Conservation (phyloP, 1,140 invertebrate genomes). For the Drosophila malerkotliana region DNA sequence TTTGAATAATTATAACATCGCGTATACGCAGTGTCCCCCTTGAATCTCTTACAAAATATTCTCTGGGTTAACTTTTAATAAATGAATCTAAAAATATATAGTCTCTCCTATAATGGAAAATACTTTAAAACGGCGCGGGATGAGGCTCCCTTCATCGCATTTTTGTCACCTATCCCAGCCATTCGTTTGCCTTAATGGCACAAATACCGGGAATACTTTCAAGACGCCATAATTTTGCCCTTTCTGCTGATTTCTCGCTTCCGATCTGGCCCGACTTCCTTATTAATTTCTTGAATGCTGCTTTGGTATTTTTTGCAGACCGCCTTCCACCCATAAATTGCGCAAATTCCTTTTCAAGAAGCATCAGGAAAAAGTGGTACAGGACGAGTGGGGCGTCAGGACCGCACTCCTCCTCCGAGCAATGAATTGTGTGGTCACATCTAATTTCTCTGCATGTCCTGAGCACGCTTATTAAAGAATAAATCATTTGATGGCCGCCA, state of each 20-base stretch:
- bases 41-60: too few relatives aligned
- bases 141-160: slow-evolving; percentile 21
- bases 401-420: background rate
- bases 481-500: slow-evolving; percentile 61
- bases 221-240: slow-evolving; percentile 26
- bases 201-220: slow-evolving; percentile 68
- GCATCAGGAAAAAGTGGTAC: slow-evolving; percentile 61
- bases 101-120: background rate
- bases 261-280: slow-evolving; percentile 45
- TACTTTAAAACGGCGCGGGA: slow-evolving; percentile 5
- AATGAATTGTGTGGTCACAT: slow-evolving; percentile 38
- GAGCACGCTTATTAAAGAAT: slow-evolving; percentile 76
- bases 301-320: slow-evolving; percentile 62
- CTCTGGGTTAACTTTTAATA: too few relatives aligned
- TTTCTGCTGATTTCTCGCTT: slow-evolving; percentile 2
- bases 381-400: background rate
- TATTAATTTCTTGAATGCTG: slow-evolving; percentile 70
- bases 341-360: slow-evolving; percentile 71
- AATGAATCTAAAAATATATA: background rate
- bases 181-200: slow-evolving; percentile 52
- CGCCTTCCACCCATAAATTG: slow-evolving; percentile 69
- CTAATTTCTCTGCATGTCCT: slow-evolving; percentile 75
- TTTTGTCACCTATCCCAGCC: slow-evolving; percentile 65
- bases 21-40: too few relatives aligned
- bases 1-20: too few relatives aligned